Evolutionary conservation across 2,888 invertebrate genomes (phyloP).

Genomic region (Pheosia tremula): DNA sequence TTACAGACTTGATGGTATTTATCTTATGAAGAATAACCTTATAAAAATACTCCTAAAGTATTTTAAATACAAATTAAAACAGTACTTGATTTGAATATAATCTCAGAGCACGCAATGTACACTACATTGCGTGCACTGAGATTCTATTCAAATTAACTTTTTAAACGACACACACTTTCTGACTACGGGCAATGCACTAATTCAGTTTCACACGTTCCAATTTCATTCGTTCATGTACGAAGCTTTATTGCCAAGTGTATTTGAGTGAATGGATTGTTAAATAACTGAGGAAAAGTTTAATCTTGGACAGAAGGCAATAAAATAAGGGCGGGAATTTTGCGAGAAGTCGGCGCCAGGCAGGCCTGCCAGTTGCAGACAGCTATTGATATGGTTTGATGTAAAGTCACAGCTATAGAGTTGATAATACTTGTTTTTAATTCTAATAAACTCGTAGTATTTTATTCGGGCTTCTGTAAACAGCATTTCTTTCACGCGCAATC

Average conservation of each 20-base stretch:
- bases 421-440: constrained; percentile 24
- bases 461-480: no score
- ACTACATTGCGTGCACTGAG: no score
- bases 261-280: constrained; percentile 62
- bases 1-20: no score
- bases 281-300: constrained; percentile 73
- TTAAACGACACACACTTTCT: not conserved
- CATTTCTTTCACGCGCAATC: no score
- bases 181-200: not conserved
- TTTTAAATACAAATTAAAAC: no score
- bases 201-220: constrained; percentile 37
- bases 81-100: no score
- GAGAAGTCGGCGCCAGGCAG: constrained; percentile 75
- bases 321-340: constrained; percentile 78
- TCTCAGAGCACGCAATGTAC: no score
- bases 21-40: no score
- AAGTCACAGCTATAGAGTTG: constrained; percentile 53
- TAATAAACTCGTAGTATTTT: no score
- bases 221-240: constrained; percentile 40
- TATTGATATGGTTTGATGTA: constrained; percentile 76
- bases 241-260: constrained; percentile 53
- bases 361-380: constrained; percentile 81
- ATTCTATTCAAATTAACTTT: no score
- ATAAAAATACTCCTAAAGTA: no score
- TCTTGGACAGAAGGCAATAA: constrained; percentile 81